Percentiles rank a stretch among this genome's conserved stretches.
Conservation (phyloP, 2,888 invertebrate genomes). For the Hydroisotoma schaefferi region DNA sequence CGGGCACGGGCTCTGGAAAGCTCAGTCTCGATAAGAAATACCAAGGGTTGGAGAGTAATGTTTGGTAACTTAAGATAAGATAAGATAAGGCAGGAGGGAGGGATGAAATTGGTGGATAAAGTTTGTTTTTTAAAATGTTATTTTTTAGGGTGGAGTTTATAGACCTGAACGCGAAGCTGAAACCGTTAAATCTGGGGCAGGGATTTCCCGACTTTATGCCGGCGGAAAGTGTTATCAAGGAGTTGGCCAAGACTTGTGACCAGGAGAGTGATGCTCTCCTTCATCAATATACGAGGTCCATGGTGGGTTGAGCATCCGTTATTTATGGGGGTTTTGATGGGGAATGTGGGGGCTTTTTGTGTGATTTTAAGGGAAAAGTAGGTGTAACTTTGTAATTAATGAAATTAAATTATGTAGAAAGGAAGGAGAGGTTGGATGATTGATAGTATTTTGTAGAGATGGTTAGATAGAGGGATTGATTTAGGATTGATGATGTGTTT, state of each 20-base stretch:
- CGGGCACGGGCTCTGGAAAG: too few species aligned
- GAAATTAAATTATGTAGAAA: too few species aligned
- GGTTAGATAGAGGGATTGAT: not conserved
- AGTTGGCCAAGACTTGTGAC: slow-evolving; percentile 64
- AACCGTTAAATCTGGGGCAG: slow-evolving; percentile 90
- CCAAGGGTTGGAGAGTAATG: slow-evolving; percentile 71
- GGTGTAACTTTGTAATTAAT: too few species aligned
- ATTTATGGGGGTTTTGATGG: not conserved
- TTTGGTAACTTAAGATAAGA: slow-evolving; percentile 63
- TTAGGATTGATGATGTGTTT: not conserved
- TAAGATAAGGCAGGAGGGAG: not conserved
- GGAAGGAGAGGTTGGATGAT: too few species aligned
- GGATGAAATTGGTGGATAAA: not conserved
- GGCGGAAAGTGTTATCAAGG: slow-evolving; percentile 71
- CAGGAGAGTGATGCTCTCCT: slow-evolving; percentile 67
- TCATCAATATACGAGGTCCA: slow-evolving; percentile 92
- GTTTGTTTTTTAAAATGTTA: too few species aligned
- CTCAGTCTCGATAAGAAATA: slow-evolving; percentile 68
- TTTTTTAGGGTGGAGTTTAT: slow-evolving; percentile 44
- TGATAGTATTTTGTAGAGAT: not conserved
- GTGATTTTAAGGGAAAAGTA: not conserved
- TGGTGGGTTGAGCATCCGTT: slow-evolving; percentile 61
- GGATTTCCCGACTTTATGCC: slow-evolving; percentile 51
- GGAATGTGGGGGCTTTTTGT: not conserved
- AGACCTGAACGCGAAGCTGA: slow-evolving; percentile 51